Conservation (phyloP, 2,797 vertebrate species). For the Atherinosoma microstoma region DNA sequence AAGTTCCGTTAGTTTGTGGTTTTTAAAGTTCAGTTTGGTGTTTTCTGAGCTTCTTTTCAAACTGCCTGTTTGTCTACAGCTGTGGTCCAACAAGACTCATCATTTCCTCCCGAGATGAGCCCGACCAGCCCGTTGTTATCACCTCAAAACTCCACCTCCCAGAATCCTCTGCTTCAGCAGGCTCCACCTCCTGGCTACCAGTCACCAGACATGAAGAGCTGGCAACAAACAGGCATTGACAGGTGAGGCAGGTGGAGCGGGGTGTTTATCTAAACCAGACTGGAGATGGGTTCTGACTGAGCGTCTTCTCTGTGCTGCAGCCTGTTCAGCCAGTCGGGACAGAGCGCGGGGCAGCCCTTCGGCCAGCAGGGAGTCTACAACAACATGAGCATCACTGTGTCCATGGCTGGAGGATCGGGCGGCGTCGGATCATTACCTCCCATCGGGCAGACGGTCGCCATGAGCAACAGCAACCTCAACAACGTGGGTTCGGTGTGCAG, state of each 20-base stretch:
- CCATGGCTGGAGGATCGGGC: conserved; percentile 91
- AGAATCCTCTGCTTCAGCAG: conserved; percentile 93
- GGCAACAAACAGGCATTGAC: conserved; percentile 89
- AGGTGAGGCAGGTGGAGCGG: conserved; percentile 73
- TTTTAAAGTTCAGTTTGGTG: not conserved
- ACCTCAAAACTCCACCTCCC: conserved; percentile 89
- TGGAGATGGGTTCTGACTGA: not conserved
- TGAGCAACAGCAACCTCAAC: conserved; percentile 90
- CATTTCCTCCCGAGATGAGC: conserved; percentile 89
- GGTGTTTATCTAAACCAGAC: too few species aligned
- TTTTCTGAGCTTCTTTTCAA: not conserved
- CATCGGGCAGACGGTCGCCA: conserved; percentile 88
- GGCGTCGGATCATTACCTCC: conserved; percentile 88
- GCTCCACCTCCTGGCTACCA: conserved; percentile 90
- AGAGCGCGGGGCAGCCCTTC: conserved; percentile 80
- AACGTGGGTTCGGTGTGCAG: conserved; percentile 88
- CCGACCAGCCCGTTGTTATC: conserved; percentile 93
- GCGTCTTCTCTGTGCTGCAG: conserved; percentile 55
- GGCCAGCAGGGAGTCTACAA: conserved; percentile 94
- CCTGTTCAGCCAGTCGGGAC: conserved; percentile 86
- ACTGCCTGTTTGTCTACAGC: conserved; percentile 72
- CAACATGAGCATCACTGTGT: conserved; percentile 98
- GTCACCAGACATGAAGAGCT: conserved; percentile 93
- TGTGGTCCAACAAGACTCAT: conserved; percentile 88
- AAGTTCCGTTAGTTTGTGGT: not conserved